A percentile compares a stretch with the other conserved stretches of the same genome.
phyloP scores from a whole-genome alignment of 2,888 invertebrate genomes.

The Clitarchus hookeri region DNA sequence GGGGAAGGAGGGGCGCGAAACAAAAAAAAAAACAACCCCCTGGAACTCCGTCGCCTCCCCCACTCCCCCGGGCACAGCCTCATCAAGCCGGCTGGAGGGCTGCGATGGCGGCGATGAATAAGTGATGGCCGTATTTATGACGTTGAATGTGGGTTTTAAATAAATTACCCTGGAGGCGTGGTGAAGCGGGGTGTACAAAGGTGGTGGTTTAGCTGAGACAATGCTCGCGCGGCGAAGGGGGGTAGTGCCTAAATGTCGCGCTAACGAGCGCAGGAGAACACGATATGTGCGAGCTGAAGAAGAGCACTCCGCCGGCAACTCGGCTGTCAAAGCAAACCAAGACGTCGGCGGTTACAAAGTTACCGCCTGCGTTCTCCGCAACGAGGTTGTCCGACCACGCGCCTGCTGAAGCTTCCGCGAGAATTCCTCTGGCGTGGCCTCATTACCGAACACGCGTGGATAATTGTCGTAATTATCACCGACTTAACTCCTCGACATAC shows the following conservation, averaged over 20 bases:
- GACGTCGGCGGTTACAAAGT: too few species aligned
- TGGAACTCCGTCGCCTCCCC: neutral
- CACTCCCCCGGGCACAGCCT: neutral
- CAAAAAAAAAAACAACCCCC: neutral
- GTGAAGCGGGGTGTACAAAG: conserved; percentile 11
- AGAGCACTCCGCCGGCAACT: too few species aligned
- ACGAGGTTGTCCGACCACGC: too few species aligned
- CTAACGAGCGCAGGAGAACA: too few species aligned
- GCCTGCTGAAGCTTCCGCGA: too few species aligned
- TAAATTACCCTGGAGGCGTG: conserved; percentile 27
- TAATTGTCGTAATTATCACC: too few species aligned
- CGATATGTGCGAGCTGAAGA: too few species aligned
- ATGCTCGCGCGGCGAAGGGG: neutral
- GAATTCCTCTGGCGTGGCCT: too few species aligned
- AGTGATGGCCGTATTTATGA: conserved; percentile 38
- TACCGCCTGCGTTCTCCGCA: too few species aligned
- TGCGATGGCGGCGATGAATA: conserved; percentile 34
- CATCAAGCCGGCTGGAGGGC: neutral
- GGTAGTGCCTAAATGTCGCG: neutral
- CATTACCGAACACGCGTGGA: too few species aligned
- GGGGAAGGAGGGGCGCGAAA: neutral
- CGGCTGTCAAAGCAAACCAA: too few species aligned
- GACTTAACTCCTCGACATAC: too few species aligned
- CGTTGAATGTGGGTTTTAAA: conserved; percentile 28
- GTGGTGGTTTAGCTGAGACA: conserved; percentile 17